A percentile compares a stretch with the other conserved stretches of the same genome.
phyloP scores from a whole-genome alignment of 2,113 vertebrate genomes.

The Calcarius ornatus region DNA sequence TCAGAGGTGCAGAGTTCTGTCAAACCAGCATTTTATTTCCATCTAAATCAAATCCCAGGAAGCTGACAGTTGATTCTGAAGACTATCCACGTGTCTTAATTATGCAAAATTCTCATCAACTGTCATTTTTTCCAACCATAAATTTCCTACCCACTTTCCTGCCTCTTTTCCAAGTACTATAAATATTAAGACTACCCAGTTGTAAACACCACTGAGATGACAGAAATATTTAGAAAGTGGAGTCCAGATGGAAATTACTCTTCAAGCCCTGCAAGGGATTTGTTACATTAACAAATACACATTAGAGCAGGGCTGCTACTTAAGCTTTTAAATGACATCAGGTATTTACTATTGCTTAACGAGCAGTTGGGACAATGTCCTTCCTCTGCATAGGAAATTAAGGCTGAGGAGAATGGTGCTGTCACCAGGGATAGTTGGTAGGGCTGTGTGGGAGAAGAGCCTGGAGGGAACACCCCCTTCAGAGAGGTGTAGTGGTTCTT shows the following conservation, averaged over 20 bases:
- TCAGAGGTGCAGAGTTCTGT: not conserved
- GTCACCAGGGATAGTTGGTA: not conserved
- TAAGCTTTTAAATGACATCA: constrained; percentile 36
- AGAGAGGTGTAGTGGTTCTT: not conserved
- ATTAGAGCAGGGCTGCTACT: not conserved
- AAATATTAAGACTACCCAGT: constrained; percentile 61
- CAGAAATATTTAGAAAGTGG: constrained; percentile 61
- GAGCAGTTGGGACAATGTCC: not conserved
- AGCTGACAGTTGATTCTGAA: not conserved
- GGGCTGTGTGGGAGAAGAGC: not conserved
- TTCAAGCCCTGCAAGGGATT: constrained; percentile 1
- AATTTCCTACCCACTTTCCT: constrained; percentile 23
- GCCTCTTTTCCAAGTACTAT: constrained; percentile 19
- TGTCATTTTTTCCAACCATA: constrained; percentile 46
- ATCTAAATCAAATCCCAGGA: not conserved
- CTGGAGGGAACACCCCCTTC: not conserved
- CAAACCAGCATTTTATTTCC: not conserved
- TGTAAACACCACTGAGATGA: constrained; percentile 53
- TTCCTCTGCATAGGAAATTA: not conserved
- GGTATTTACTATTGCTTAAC: constrained; percentile 7
- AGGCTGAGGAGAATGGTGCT: not conserved
- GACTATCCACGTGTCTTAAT: not conserved
- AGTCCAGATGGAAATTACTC: constrained; percentile 37
- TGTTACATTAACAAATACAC: constrained; percentile 39
- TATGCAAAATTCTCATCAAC: constrained; percentile 27